Base-by-base conservation (phyloP, 2,113 vertebrate genomes). In the Trematomus loennbergii region DNA sequence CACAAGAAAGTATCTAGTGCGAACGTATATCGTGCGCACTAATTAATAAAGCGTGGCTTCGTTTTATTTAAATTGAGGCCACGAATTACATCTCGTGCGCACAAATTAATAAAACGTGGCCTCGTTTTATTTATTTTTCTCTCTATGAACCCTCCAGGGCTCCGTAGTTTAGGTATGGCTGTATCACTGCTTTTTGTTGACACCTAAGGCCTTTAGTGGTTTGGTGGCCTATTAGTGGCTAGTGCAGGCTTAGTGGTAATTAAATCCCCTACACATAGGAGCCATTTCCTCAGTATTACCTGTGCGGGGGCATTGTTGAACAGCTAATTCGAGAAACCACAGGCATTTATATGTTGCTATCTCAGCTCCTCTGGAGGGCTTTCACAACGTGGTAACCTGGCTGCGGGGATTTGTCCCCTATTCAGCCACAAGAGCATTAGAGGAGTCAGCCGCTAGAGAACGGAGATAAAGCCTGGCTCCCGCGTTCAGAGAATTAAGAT, bases 341-440 rank as follows among this genome's bases (percentile, higher is more conserved):
- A 15, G 15, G 7, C 63, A 66, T 50, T 75, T 11, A 65, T 65
- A 65, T 15, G 53, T 46, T 12, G 63, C 74, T 40, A 20, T 36
- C 36, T 52, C 13, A 76, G 7, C 54, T 60, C 33, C 48, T 53
- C 48, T 61, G 33, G 7, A 50, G 68, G 46, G 64, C 64, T 68
- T 76, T 50, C 63, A 76, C 18, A 59, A 48, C 20, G 55, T n/a
- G 61, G 22, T 70, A 13, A 60, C 33, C 46, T 22, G 58, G 60
- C 67, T 64, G 45, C 60, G 50, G 60, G 60, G 60, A 79, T 72
- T 72, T 72, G 49, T 50, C 72, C 68, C 52, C 60, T 29, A 52
- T 64, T 78, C 46, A 68, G 64, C 9, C 54, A 25, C 20, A 36
- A 64, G 58, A 49, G 67, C 12, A 40, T 79, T 63, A 72, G 62